Conservation (phyloP, 2,797 vertebrate species). For the Capromys pilorides region DNA sequence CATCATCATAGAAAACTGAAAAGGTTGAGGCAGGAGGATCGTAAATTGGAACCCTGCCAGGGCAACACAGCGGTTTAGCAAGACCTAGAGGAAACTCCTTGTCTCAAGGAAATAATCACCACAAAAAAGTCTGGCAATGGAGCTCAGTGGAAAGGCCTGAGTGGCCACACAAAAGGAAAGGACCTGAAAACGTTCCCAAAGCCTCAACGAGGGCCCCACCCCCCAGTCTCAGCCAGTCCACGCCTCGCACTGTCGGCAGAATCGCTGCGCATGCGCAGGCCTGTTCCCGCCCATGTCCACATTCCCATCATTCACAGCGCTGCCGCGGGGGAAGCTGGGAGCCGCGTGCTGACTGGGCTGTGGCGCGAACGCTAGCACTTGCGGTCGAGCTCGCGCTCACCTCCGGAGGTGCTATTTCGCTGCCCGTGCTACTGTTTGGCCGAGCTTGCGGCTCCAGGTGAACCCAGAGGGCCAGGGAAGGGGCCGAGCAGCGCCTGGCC, state of each 20-base stretch:
- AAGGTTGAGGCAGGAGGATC: background rate
- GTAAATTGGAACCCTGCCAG: background rate
- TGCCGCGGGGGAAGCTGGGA: fast-evolving
- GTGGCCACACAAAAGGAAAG: background rate
- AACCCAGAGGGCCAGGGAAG: background rate
- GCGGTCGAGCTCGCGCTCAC: too few relatives aligned
- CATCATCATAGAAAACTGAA: background rate
- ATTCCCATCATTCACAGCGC: fast-evolving
- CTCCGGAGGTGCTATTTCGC: fast-evolving
- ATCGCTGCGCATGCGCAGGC: fast-evolving
- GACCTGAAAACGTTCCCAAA: background rate
- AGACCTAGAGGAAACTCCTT: background rate
- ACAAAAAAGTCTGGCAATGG: background rate
- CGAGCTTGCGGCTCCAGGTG: background rate
- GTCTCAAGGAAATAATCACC: background rate
- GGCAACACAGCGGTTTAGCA: background rate
- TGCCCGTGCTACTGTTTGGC: fast-evolving
- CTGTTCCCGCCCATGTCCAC: background rate
- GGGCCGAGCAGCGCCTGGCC: fast-evolving
- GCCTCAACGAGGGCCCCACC: too few relatives aligned
- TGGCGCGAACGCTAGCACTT: fast-evolving
- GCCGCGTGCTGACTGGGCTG: fast-evolving
- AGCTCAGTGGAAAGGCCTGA: background rate
- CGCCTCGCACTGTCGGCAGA: fast-evolving
- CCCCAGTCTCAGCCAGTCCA: fast-evolving